Evolutionary conservation across 2,113 vertebrate species (phyloP).

Genomic region (Pleuronectes platessa): DNA sequence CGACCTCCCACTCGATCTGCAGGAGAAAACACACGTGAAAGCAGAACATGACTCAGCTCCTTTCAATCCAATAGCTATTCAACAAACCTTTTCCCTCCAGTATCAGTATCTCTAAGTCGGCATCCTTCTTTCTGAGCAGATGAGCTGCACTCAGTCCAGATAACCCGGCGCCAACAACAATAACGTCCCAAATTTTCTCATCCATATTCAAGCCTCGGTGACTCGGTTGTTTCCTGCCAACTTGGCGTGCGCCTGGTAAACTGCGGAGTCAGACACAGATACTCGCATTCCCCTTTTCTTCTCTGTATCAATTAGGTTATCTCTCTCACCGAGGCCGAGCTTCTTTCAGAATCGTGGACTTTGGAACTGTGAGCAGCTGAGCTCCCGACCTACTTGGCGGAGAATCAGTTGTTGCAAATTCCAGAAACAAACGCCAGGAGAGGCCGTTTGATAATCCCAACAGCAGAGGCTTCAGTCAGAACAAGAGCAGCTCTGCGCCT

Average conservation of each 20-base stretch:
- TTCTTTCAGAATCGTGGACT: constrained; percentile 56
- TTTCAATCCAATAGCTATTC: background rate
- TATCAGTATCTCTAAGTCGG: constrained; percentile 69
- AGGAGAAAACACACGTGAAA: background rate
- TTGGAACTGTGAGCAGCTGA: constrained; percentile 50
- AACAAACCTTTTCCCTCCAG: constrained; percentile 81
- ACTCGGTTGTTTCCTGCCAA: constrained; percentile 1
- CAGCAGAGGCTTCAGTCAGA: background rate
- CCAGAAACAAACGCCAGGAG: background rate
- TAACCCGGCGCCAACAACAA: constrained; percentile 81
- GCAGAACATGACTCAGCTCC: background rate
- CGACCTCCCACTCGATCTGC: constrained; percentile 81
- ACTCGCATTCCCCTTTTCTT: background rate
- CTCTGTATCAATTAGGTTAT: constrained; percentile 29
- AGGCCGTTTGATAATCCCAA: background rate
- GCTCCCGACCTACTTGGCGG: constrained; percentile 49
- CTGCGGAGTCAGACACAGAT: constrained; percentile 1
- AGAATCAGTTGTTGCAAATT: background rate
- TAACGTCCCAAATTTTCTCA: constrained; percentile 75
- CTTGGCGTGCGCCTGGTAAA: background rate
- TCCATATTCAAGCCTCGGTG: constrained; percentile 50
- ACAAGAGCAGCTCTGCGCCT: background rate
- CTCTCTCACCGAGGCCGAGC: background rate
- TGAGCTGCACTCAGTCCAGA: constrained; percentile 80
- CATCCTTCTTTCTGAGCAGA: constrained; percentile 65